phyloP scores from a whole-genome alignment of 2,888 invertebrate species.

The Hanleya hanleyi region DNA sequence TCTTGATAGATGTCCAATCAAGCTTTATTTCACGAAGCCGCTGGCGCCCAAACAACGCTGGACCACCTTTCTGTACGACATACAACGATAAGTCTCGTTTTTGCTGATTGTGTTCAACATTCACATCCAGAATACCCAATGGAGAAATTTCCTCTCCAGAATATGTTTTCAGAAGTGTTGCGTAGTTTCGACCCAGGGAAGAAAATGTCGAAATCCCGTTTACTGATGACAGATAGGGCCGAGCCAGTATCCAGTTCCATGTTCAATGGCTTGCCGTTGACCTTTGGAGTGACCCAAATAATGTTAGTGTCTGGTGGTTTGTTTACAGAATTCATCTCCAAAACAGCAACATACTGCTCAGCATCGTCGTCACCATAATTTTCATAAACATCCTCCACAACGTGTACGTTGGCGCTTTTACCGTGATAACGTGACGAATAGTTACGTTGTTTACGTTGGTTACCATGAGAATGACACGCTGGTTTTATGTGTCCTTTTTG shows the following conservation, averaged over 20 bases:
- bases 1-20: conserved; percentile 10
- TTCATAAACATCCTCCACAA: too few relatives aligned
- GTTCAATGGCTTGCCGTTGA: conserved; percentile 22
- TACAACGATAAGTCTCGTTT: background rate
- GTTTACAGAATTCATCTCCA: too few relatives aligned
- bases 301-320: too few relatives aligned
- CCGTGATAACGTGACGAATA: too few relatives aligned
- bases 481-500: conserved; percentile 16
- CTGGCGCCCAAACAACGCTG: conserved; percentile 18
- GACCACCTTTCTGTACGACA: conserved; percentile 5
- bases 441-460: too few relatives aligned
- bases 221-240: background rate
- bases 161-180: background rate
- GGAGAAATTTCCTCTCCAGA: background rate
- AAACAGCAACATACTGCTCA: too few relatives aligned
- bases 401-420: too few relatives aligned
- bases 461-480: too few relatives aligned
- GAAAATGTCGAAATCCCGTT: too few relatives aligned
- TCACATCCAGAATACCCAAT: background rate
- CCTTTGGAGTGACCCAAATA: background rate
- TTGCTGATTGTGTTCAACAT: background rate
- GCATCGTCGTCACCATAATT: too few relatives aligned
- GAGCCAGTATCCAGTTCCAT: conserved; percentile 38
- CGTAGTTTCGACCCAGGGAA: too few relatives aligned
- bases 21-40: conserved; percentile 24